phyloP scores from a whole-genome alignment of 1,140 invertebrate species.

The Macrosteles quadrilineatus region DNA sequence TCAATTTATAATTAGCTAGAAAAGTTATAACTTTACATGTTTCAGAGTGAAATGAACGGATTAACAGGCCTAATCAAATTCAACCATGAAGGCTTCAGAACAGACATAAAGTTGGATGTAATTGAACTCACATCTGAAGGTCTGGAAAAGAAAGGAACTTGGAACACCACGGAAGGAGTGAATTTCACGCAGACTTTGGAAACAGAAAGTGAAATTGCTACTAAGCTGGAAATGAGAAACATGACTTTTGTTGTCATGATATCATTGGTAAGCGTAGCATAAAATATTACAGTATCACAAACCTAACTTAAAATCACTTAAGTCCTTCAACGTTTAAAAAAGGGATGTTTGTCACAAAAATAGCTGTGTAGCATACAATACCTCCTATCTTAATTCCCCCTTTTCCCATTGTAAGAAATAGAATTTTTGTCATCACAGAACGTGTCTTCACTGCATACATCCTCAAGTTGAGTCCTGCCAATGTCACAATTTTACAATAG shows the following conservation, averaged over 20 bases:
- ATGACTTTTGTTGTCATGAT: conserved; percentile 84
- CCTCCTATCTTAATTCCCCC: too few species aligned
- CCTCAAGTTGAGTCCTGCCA: too few species aligned
- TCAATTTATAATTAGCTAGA: too few species aligned
- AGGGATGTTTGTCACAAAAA: background rate
- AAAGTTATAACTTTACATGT: too few species aligned
- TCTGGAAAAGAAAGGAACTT: conserved; percentile 69
- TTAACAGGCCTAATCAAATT: conserved; percentile 83
- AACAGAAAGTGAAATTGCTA: background rate
- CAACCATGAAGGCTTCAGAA: conserved; percentile 79
- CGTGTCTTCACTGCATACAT: too few species aligned
- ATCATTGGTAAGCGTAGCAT: conserved; percentile 61
- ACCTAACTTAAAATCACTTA: background rate
- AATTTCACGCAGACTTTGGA: conserved; percentile 18
- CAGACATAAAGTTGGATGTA: conserved; percentile 77
- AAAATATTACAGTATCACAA: background rate
- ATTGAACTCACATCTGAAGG: conserved; percentile 69
- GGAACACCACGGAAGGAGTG: conserved; percentile 47
- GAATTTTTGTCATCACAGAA: too few species aligned
- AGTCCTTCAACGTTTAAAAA: background rate
- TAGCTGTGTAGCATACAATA: background rate
- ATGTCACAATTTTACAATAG: too few species aligned
- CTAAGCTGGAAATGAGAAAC: conserved; percentile 64
- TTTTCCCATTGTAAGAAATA: too few species aligned
- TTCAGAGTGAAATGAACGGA: conserved; percentile 67